Percentiles rank a stretch among this genome's conserved stretches.
Evolutionary conservation across 1,140 invertebrate genomes (phyloP).

Genomic region (Bombus picipes): DNA sequence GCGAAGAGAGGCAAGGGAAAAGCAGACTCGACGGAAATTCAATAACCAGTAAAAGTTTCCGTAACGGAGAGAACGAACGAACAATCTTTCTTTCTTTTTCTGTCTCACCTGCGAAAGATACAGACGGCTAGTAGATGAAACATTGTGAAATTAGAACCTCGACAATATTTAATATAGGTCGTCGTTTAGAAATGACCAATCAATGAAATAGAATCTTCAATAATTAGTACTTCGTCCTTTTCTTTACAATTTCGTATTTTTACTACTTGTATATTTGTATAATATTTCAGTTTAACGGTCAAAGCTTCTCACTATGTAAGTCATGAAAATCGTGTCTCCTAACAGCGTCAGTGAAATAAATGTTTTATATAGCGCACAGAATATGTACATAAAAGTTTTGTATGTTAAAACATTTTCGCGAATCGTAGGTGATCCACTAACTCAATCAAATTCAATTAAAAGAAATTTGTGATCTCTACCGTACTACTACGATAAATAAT

Average conservation of each 20-base stretch:
- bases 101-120: not conserved
- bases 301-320: too few species aligned
- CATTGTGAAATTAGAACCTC: constrained; percentile 45
- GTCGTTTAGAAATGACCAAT: not conserved
- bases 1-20: not conserved
- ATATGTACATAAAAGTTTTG: too few species aligned
- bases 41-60: constrained; percentile 44
- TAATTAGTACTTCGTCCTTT: not conserved
- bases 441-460: too few species aligned
- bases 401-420: too few species aligned
- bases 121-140: constrained; percentile 20
- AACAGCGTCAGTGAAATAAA: too few species aligned
- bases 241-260: not conserved
- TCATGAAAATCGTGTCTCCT: too few species aligned
- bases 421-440: too few species aligned
- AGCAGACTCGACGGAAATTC: constrained; percentile 35
- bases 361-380: too few species aligned
- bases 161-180: constrained; percentile 60
- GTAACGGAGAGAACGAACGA: too few species aligned
- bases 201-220: constrained; percentile 22
- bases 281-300: too few species aligned
- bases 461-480: too few species aligned
- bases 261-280: not conserved
- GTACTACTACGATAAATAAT: too few species aligned
- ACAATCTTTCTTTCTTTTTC: not conserved